Conservation (phyloP, 2,888 invertebrate genomes). For the Tyria jacobaeae region DNA sequence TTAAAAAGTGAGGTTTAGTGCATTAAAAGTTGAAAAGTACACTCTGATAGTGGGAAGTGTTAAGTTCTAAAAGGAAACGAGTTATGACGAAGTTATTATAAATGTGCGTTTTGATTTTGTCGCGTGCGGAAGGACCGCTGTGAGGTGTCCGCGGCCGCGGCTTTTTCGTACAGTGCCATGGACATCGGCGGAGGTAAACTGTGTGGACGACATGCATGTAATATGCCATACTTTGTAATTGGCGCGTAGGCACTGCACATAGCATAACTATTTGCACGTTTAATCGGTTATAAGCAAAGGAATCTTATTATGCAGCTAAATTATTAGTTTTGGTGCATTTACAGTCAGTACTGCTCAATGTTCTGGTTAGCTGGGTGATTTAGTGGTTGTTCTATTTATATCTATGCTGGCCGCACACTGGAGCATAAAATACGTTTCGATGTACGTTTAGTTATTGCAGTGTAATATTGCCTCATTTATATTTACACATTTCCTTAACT, state of each 20-base stretch:
- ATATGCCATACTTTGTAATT: conserved; percentile 59
- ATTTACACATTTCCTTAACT: conserved; percentile 22
- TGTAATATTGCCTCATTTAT: conserved; percentile 29
- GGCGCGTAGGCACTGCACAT: conserved; percentile 67
- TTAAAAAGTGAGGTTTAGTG: conserved; percentile 74
- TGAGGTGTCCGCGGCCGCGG: conserved; percentile 71
- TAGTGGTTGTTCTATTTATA: conserved; percentile 80
- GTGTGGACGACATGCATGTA: conserved; percentile 75
- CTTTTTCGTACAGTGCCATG: conserved; percentile 75
- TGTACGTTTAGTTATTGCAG: conserved; percentile 38
- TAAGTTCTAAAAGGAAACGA: conserved; percentile 57
- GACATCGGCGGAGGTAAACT: conserved; percentile 82
- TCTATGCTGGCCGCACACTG: conserved; percentile 65
- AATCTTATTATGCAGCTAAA: conserved; percentile 53
- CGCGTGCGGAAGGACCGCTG: conserved; percentile 74
- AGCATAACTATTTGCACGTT: conserved; percentile 72
- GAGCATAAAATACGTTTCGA: conserved; percentile 50
- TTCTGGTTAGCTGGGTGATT: conserved; percentile 67
- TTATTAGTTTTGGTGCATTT: conserved; percentile 56
- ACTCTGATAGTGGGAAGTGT: conserved; percentile 68
- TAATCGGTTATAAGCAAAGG: conserved; percentile 38
- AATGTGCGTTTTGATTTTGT: conserved; percentile 74
- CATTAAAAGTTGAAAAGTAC: conserved; percentile 67
- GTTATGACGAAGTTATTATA: conserved; percentile 75
- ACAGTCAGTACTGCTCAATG: conserved; percentile 57